These are phyloP conservation scores for Microctonus brassicae DNA, from an alignment of 2,888 invertebrate genomes.

Conservation along the genomic window DNA sequence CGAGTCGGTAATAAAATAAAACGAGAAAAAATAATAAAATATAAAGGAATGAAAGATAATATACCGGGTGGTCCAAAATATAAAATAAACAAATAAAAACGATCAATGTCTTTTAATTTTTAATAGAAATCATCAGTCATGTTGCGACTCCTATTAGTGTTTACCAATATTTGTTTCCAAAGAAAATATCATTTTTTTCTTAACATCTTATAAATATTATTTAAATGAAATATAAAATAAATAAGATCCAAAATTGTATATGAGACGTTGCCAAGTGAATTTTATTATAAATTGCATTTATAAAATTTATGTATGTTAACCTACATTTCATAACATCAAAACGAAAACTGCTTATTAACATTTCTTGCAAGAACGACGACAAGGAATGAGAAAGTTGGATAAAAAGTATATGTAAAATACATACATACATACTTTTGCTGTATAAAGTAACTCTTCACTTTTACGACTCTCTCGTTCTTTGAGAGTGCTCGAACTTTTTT, in stretches of 20 bases:
- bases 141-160: too few relatives aligned
- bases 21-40: too few relatives aligned
- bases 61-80: too few relatives aligned
- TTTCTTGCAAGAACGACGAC: neutral
- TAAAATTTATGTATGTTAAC: slow-evolving; percentile 1
- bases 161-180: too few relatives aligned
- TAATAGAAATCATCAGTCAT: too few relatives aligned
- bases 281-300: neutral
- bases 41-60: too few relatives aligned
- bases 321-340: neutral
- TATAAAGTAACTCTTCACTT: neutral
- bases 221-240: too few relatives aligned
- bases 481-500: neutral
- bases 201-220: too few relatives aligned
- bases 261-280: neutral
- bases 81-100: too few relatives aligned
- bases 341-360: neutral
- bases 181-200: too few relatives aligned
- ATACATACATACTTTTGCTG: neutral
- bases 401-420: neutral
- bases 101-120: too few relatives aligned
- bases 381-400: neutral
- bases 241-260: neutral
- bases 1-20: too few relatives aligned
- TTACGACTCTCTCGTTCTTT: neutral